Evolutionary conservation across 2,113 vertebrate genomes (phyloP), one percentile per base, ranked within the genome.

Genomic region (Motacilla alba): DNA sequence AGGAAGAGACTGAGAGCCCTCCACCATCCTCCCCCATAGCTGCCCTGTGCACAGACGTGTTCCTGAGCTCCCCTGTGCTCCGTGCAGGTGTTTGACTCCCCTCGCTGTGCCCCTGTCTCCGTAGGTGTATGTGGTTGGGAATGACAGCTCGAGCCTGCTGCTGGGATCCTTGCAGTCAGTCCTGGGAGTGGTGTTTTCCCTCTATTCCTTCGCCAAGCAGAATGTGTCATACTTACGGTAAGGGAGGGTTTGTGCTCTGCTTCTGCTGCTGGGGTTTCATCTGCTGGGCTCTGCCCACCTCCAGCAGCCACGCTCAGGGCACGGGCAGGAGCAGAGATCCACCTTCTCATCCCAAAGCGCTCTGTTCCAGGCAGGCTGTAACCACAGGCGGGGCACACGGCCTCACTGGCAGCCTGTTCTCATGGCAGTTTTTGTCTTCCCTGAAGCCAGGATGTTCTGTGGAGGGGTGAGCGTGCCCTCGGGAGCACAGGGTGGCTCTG

Each of bases 141-240:
- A 99, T 91, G 98, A 98, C 62, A 98, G 98, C 26, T 97, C 97
- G 9, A 63, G 95, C 12, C 55, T 96, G 79, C 95, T 99, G 43
- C 70, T 99, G 94, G 93, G 95, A 50, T 96, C 98, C 75, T 96
- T 99, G 5, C 91, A 97, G 82, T 95, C 98, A 6, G 97, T 98
- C 30, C 95, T 99, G 89, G 97, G 98, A 50, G 98, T 98, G 72
- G 56, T 99, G 95, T 99, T 99, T 94, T 97, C 95, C 52, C 98
- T 99, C 87, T 99, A 98, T 97, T 99, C 98, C 96, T 99, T 99
- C 89, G 98, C 99, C 89, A 98, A 98, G 95, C 98, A 98, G 94
- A 99, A 98, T 46, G 98, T 98, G 63, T 99, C 98, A 84, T 98
- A 99, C 93, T 90, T 99, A 94, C 99, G 99, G 99, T 99, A 96